Base-by-base conservation (phyloP, 2,888 invertebrate genomes). In the Xanthia togata region DNA sequence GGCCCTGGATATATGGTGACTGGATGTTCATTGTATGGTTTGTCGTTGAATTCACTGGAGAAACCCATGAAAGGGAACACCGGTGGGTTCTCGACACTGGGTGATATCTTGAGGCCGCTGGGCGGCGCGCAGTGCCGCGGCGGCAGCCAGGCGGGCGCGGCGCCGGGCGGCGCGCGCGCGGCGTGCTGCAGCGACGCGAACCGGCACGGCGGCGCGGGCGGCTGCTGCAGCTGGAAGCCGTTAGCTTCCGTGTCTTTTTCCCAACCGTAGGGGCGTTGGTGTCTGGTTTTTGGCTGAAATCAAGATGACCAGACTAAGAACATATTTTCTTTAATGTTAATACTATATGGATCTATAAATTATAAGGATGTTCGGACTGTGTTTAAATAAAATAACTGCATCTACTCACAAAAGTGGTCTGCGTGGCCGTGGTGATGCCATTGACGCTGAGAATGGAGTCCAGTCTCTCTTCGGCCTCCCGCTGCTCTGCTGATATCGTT, bases 201-300 rank as follows among this genome's bases (percentile, higher is more conserved):
- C 85, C 97, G 96, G 91, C 97, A 97, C 67, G 97, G 97, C 50
- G 97, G 97, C 41, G 97, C 97, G 76, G 97, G 97, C 23, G 97
- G 97, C 65, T 97, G 97, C 74, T 97, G 97, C 44, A 96, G 90
- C 70, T 95, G 94, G 85, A 96, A 96, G 11, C 92, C 94, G 77
- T 92, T 94, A 41, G 90, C 85, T 70, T 95, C 95, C 78, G 90
- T 91, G 86, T 97, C 95, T 87, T 97, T 97, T 88, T 98, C 98
- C 98, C 98, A 98, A 44, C 98, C 98, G 90, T 97, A 98, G 11
- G 98, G 98, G 86, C 98, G 97, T 92, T 98, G 98, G 90, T 98
- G 98, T 88, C 97, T 97, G 59, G 98, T 98, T 96, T 98, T 98
- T 53, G 98, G 98, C 98, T 98, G 95, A 82, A 96, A 97, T 87